These are phyloP conservation scores for Barnardius zonarius DNA, from an alignment of 2,113 vertebrate genomes.

Conservation along the genomic window DNA sequence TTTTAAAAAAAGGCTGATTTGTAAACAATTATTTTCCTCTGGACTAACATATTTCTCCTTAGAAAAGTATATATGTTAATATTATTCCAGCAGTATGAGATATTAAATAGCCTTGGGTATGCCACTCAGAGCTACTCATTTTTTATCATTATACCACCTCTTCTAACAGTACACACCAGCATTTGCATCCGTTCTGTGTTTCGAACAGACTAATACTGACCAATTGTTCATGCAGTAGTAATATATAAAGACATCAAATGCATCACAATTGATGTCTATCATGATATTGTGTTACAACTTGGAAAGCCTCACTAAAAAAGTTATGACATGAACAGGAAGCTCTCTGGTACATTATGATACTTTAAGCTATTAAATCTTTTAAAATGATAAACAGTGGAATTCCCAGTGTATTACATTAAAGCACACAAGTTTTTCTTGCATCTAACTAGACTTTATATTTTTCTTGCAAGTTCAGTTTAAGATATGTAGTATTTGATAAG, in stretches of 20 bases:
- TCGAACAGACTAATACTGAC: not conserved
- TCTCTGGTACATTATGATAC: not conserved
- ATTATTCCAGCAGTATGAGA: not conserved
- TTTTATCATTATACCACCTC: not conserved
- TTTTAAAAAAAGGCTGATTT: conserved; percentile 20
- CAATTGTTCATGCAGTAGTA: not conserved
- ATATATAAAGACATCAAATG: conserved; percentile 36
- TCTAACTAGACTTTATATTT: not conserved
- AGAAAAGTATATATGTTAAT: conserved; percentile 3
- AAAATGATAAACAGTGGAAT: not conserved
- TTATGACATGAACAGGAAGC: not conserved
- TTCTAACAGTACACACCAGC: not conserved
- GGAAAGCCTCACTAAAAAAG: not conserved
- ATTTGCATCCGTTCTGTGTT: not conserved
- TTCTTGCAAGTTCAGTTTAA: not conserved
- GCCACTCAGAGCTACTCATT: conserved; percentile 11
- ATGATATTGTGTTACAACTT: not conserved
- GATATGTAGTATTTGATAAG: not conserved
- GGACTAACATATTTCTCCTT: conserved; percentile 12
- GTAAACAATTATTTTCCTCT: conserved; percentile 47
- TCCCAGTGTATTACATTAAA: not conserved
- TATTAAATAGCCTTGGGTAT: not conserved
- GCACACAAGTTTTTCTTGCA: not conserved
- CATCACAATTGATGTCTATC: not conserved
- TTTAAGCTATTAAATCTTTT: not conserved